Percentiles rank a stretch among this genome's conserved stretches.
Evolutionary conservation across 2,797 vertebrate genomes (phyloP).

Genomic region (Gallinago nigripennis): DNA sequence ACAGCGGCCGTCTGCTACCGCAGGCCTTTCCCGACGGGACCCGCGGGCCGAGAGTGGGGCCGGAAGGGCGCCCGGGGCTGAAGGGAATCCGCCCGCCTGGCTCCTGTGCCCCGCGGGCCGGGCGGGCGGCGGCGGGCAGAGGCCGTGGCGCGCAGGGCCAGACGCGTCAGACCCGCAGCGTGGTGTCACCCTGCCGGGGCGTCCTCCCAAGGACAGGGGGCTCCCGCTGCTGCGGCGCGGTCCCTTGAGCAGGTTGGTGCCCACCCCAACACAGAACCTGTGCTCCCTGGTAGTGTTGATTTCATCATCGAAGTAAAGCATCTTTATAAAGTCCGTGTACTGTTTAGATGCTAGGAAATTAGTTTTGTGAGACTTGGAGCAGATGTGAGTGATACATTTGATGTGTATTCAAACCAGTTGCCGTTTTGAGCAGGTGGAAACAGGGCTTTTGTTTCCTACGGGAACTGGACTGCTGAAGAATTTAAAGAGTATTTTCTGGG

Average conservation of each 20-base stretch:
- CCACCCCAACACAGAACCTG: neutral
- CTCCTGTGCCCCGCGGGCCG: neutral
- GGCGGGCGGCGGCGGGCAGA: neutral
- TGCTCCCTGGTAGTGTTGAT: neutral
- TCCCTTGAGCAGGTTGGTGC: neutral
- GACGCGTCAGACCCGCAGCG: neutral
- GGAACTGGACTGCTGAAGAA: neutral
- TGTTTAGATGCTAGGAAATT: neutral
- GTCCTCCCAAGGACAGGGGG: neutral
- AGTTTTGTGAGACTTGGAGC: neutral
- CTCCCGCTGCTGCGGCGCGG: neutral
- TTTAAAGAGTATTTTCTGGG: neutral
- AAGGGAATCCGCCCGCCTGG: accelerated
- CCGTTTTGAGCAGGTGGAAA: neutral
- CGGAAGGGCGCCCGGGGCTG: neutral
- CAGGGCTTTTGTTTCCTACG: neutral
- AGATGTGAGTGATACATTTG: neutral
- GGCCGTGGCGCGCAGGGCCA: neutral
- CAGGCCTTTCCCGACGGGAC: neutral
- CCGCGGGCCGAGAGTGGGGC: neutral
- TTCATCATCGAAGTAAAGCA: neutral
- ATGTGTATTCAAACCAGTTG: neutral
- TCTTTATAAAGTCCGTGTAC: neutral
- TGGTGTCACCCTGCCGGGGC: accelerated
- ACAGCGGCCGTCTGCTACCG: neutral